Percentiles rank a stretch among this genome's conserved stretches.
Conservation (phyloP, 2,113 vertebrate species). For the Limanda limanda region DNA sequence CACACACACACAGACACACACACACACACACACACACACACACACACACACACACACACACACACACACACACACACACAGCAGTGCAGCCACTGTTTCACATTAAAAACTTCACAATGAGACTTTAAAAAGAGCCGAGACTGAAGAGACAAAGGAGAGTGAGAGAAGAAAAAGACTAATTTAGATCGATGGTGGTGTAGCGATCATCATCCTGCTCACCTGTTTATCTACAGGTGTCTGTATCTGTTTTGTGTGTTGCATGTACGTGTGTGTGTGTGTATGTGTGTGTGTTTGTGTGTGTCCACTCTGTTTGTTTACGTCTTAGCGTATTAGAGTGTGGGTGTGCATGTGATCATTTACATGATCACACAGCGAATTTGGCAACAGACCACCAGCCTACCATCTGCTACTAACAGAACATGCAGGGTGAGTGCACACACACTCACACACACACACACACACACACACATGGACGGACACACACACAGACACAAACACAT, state of each 20-base stretch:
- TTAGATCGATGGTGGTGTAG: constrained; percentile 7
- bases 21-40: constrained; percentile 11
- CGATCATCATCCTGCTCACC: constrained; percentile 22
- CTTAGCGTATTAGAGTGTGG: constrained; percentile 37
- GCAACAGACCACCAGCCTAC: constrained; percentile 64
- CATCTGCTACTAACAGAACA: constrained; percentile 72
- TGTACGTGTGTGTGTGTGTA: background rate
- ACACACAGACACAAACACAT: too few species aligned
- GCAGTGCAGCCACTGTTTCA: constrained; percentile 46
- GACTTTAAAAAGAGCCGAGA: constrained; percentile 25
- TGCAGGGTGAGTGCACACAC: constrained; percentile 27
- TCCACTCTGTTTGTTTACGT: constrained; percentile 39
- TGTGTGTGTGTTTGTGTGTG: background rate
- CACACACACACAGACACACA: background rate
- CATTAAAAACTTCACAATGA: constrained; percentile 46
- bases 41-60: constrained; percentile 24
- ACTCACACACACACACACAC: constrained; percentile 1
- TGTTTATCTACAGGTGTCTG: constrained; percentile 41
- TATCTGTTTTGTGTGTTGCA: background rate
- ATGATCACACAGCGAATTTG: constrained; percentile 73
- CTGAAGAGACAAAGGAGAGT: constrained; percentile 7
- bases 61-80: constrained; percentile 16
- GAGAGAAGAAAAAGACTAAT: background rate
- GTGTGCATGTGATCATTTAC: constrained; percentile 65
- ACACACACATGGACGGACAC: background rate